Evolutionary conservation across 2,888 invertebrate species (phyloP), one percentile per base, ranked within the genome.

Genomic region (Idaea aversata): DNA sequence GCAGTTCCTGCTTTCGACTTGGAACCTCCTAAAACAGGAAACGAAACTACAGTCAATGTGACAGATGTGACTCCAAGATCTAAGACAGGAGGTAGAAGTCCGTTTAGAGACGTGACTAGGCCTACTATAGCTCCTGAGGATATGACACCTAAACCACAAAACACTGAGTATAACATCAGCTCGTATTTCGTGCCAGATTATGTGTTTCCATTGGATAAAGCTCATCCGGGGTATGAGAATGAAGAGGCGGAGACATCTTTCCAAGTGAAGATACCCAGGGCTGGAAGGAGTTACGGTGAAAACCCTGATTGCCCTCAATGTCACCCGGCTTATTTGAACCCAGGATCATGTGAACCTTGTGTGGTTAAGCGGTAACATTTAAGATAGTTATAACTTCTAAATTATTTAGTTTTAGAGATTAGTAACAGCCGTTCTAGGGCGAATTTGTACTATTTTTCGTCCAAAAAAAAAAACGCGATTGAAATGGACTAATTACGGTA

Each of bases 261-360:
- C 79, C 94, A 94, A 73, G 91, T 95, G 7, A 91, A 91, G 69
- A 92, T 95, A 47, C 90, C 94, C 0, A 85, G 81, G 63, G 85
- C 87, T 4, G 90, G 89, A 0, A 78, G 87, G 75, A 93, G 84
- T 75, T 95, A 90, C 72, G 95, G 94, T 7, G 95, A 95, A 78
- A 95, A 94, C 77, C 93, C 94, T 0, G 87, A 90, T 61, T 95
- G 95, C 67, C 94, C 95, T 0, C 94, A 95, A 71, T 95, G 95
- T 76, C 95, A 95, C 80, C 95, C 95, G 0, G 94, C 94, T 0
- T 95, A 94, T 77, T 82, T 95, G 15, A 86, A 87, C 62, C 94
- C 95, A 0, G 95, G 95, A n/a, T 93, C 93, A 15, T 95, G 95
- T 75, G 93, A 94, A 75, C 95, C 95, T 3, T 95, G 95, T 73